Conservation (phyloP, 1,140 invertebrate genomes). For the Caerostris extrusa region DNA sequence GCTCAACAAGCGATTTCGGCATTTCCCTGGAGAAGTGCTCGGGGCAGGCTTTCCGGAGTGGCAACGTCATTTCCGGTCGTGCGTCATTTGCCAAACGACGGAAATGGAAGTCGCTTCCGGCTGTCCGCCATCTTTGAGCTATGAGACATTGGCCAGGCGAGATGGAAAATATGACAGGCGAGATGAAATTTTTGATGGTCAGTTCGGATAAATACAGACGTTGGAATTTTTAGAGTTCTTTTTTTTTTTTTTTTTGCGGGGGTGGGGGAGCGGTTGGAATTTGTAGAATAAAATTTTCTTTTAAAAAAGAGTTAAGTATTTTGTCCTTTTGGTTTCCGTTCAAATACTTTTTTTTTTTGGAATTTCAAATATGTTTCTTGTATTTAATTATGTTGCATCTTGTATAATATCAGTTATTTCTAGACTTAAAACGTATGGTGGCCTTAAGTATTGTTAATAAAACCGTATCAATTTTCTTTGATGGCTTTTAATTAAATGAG, state of each 20-base stretch:
- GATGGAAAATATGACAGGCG: slow-evolving; percentile 9
- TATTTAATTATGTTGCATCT: no score
- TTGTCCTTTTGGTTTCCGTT: no score
- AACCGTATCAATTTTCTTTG: no score
- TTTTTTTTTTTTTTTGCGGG: background rate
- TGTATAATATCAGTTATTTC: no score
- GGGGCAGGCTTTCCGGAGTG: slow-evolving; percentile 9
- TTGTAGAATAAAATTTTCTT: no score
- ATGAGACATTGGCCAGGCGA: background rate
- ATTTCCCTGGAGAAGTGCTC: slow-evolving; percentile 20
- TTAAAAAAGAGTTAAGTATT: no score
- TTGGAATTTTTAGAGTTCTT: background rate
- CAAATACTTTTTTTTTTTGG: no score
- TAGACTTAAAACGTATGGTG: no score
- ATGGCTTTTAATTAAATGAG: no score
- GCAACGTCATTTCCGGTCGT: slow-evolving; percentile 69
- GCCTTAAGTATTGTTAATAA: no score
- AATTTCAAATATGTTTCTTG: no score
- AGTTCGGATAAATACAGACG: slow-evolving; percentile 38
- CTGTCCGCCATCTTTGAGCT: slow-evolving; percentile 54
- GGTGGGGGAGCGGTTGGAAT: no score
- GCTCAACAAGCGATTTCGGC: slow-evolving; percentile 34
- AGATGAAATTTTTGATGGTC: slow-evolving; percentile 57
- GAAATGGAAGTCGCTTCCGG: slow-evolving; percentile 72
- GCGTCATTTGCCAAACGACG: slow-evolving; percentile 70